Evolutionary conservation across 2,888 invertebrate species (phyloP).

Genomic region (Andricus quercusramuli): DNA sequence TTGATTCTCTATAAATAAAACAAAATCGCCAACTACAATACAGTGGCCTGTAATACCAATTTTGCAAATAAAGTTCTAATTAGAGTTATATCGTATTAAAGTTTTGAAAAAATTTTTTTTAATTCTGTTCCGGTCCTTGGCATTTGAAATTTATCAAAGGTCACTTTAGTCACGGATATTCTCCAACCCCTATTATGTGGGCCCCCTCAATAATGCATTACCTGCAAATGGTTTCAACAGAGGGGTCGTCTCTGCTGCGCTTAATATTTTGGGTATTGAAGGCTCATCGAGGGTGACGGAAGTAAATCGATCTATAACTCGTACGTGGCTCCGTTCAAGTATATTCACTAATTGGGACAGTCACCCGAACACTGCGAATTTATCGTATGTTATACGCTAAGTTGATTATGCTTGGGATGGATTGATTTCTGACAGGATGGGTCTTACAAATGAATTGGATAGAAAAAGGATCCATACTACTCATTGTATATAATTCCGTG

Average conservation of each 20-base stretch:
- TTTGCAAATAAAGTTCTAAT: no score
- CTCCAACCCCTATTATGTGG: not conserved
- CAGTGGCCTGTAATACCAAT: no score
- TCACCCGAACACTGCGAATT: not conserved
- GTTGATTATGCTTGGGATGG: not conserved
- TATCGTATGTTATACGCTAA: not conserved
- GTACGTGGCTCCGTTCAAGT: not conserved
- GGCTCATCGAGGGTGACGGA: not conserved
- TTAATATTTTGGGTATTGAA: conserved; percentile 27
- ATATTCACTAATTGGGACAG: not conserved
- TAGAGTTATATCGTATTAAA: not conserved
- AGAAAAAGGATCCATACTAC: not conserved
- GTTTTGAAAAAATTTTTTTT: not conserved
- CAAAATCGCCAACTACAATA: no score
- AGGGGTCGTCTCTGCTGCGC: not conserved
- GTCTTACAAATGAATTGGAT: not conserved
- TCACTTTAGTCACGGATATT: conserved; percentile 1
- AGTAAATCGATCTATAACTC: not conserved
- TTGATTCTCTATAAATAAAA: no score
- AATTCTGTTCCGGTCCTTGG: conserved; percentile 2
- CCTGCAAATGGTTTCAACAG: conserved; percentile 16
- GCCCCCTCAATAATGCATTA: not conserved
- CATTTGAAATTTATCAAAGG: conserved; percentile 7
- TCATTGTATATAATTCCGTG: not conserved
- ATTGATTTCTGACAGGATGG: not conserved